Evolutionary conservation across 2,888 invertebrate genomes (phyloP).

Genomic region (Conomelus anceps): DNA sequence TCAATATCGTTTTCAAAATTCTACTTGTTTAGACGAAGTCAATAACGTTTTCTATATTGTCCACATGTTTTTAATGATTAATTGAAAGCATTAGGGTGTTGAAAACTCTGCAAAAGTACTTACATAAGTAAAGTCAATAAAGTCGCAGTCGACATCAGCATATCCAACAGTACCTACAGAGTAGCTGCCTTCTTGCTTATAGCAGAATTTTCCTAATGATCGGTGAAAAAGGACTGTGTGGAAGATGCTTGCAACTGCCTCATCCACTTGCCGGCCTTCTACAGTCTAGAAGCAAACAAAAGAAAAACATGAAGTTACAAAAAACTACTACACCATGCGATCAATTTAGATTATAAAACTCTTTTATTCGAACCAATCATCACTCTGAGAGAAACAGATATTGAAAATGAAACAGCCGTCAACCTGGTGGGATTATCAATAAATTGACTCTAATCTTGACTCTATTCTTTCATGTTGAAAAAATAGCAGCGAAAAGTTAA

Average conservation of each 20-base stretch:
- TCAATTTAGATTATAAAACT: not conserved
- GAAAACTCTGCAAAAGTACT: slow-evolving; percentile 35
- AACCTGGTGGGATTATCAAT: too few species aligned
- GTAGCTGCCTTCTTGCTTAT: slow-evolving; percentile 89
- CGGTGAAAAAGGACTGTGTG: slow-evolving; percentile 89
- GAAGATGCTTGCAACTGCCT: slow-evolving; percentile 84
- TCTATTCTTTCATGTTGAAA: too few species aligned
- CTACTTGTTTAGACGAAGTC: too few species aligned
- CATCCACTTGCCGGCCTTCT: slow-evolving; percentile 87
- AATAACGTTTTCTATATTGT: too few species aligned
- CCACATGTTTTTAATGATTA: too few species aligned
- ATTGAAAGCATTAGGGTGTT: too few species aligned
- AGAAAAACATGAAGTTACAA: not conserved
- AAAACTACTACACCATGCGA: not conserved
- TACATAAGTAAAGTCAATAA: slow-evolving; percentile 94
- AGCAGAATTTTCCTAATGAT: slow-evolving; percentile 86
- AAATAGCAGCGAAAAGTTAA: too few species aligned
- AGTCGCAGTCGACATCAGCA: slow-evolving; percentile 95
- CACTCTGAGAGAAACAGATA: too few species aligned
- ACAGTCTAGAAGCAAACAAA: slow-evolving; percentile 52
- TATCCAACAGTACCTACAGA: slow-evolving; percentile 93
- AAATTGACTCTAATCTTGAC: too few species aligned
- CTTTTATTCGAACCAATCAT: too few species aligned
- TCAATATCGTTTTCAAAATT: too few species aligned
- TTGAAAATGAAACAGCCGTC: too few species aligned